Base-by-base conservation (phyloP, 2,797 vertebrate species). In the Helicolenus hilgendorfi region DNA sequence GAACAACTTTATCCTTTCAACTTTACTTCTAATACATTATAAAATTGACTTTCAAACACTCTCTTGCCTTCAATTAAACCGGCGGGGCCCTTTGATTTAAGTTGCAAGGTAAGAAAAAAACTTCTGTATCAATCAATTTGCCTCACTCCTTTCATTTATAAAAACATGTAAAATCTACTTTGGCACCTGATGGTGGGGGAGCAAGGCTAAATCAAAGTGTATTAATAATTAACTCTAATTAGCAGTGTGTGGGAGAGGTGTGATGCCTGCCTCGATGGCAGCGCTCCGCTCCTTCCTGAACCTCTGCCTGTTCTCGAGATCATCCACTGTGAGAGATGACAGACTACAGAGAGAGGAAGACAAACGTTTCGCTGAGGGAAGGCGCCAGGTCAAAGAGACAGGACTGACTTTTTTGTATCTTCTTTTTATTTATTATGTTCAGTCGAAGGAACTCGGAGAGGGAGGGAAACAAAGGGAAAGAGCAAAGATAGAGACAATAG, bases 181-280 rank as follows among this genome's bases (percentile, higher is more conserved):
- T 96, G 96, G 95, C 96, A 96, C 92, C 91, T 95, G 96, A 95
- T 93, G 94, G 86, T 85, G 86, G 77, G 86, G 91, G 90, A 94
- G 96, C 91, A 83, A 85, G 92, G 94, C 92, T 94, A 95, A 97
- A 97, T 97, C 97, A 98, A 97, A 98, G 96, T 71, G 92, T 97
- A 97, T 97, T 97, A 97, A 97, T 98, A 97, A 98, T 97, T 96
- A 97, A 97, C 92, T 96, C 92, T 97, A 97, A 98, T 98, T 98
- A 98, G 96, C 92, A 65, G 92, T 83, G 92, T 95, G 95, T 92
- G 93, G 93, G 91, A 95, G 95, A 96, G 95, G 96, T 96, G 97
- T 96, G 96, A 97, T 96, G 94, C 86, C 90, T 97, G 95, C 85
- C 95, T 95, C 72, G 74, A 93, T 96, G 94, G 95, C 94, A 93